These are phyloP conservation scores for Stegodyphus dumicola DNA, from an alignment of 1,140 invertebrate genomes.

Conservation along the genomic window DNA sequence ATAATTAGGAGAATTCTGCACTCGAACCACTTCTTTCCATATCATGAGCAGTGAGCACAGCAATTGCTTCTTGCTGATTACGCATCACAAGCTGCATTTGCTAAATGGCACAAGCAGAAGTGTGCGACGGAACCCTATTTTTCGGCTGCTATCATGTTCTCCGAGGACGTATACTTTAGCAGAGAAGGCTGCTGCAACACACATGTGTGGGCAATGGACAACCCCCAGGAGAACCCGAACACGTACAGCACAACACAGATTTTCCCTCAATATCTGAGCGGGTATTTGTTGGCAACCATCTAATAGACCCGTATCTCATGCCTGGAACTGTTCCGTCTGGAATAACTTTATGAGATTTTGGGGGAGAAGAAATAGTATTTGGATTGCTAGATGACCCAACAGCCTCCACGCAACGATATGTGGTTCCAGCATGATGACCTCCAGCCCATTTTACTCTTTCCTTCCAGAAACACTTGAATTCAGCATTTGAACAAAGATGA, in stretches of 20 bases:
- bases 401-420: neutral
- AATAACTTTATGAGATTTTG: too few relatives aligned
- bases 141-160: neutral
- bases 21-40: neutral
- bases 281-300: too few relatives aligned
- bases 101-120: neutral
- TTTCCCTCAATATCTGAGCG: too few relatives aligned
- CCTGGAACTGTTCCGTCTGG: too few relatives aligned
- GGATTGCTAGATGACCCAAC: neutral
- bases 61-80: neutral
- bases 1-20: neutral
- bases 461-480: neutral
- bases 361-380: too few relatives aligned
- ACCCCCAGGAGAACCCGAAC: too few relatives aligned
- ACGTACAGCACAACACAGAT: too few relatives aligned
- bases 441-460: neutral
- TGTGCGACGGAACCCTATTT: neutral
- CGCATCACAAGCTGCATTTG: neutral
- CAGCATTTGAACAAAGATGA: neutral
- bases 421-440: neutral
- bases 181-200: neutral
- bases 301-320: too few relatives aligned
- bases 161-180: neutral
- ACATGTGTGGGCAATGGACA: too few relatives aligned
- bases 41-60: neutral